Conservation (phyloP, 2,888 invertebrate species). For the Brenthis ino region DNA sequence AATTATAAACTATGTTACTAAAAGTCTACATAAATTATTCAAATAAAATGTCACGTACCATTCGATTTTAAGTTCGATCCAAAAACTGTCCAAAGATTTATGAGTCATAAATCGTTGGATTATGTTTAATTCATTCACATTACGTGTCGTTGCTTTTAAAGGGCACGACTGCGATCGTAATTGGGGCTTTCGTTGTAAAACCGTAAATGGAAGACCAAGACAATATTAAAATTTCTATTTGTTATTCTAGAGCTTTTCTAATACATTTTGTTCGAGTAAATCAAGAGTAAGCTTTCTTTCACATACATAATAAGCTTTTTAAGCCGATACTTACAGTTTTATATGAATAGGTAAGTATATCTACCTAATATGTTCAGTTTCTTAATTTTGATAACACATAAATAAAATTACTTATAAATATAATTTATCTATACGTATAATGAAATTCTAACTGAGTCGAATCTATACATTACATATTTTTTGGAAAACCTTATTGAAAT, state of each 20-base stretch:
- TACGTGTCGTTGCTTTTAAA: conserved; percentile 18
- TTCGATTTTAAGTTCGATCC: conserved; percentile 1
- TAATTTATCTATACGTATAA: no score
- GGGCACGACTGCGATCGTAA: conserved; percentile 23
- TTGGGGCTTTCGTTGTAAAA: conserved; percentile 21
- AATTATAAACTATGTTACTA: no score
- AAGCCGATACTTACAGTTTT: no score
- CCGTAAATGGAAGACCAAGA: conserved; percentile 20
- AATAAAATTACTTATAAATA: no score
- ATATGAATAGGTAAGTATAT: no score
- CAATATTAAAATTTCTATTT: conserved; percentile 22
- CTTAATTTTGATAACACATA: no score
- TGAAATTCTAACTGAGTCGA: no score
- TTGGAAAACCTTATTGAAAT: no score
- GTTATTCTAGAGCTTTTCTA: conserved; percentile 8
- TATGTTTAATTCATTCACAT: conserved; percentile 17
- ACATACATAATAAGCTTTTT: background rate
- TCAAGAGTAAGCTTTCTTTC: background rate
- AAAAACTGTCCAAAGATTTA: conserved; percentile 13
- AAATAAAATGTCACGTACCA: background rate
- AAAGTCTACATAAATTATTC: background rate
- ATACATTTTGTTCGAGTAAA: background rate
- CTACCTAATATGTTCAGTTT: no score
- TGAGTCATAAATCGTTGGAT: conserved; percentile 22
- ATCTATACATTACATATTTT: no score